phyloP scores from a whole-genome alignment of 2,113 vertebrate species.

The Piaya cayana region DNA sequence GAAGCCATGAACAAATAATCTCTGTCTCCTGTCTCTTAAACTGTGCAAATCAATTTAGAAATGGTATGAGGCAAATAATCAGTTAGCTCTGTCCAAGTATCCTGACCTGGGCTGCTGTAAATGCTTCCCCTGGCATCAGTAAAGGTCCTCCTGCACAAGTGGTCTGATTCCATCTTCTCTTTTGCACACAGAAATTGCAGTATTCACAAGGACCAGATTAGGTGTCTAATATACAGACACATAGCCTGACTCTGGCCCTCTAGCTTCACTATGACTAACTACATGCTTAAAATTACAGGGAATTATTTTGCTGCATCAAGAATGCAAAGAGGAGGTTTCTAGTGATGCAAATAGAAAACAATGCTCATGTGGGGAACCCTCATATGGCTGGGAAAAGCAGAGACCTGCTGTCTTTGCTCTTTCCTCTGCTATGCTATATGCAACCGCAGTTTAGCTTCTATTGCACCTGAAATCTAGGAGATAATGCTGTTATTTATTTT shows the following conservation, averaged over 20 bases:
- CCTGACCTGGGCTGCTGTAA: neutral
- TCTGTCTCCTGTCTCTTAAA: neutral
- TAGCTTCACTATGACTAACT: neutral
- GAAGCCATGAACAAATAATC: neutral
- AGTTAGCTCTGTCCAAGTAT: neutral
- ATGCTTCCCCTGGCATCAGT: neutral
- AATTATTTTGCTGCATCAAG: neutral
- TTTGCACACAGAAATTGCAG: rapidly evolving
- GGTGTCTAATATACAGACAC: rapidly evolving
- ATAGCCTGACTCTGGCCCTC: too few relatives aligned
- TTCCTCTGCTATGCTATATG: rapidly evolving
- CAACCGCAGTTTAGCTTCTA: neutral
- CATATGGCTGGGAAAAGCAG: rapidly evolving
- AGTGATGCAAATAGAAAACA: neutral
- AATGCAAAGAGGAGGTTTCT: neutral
- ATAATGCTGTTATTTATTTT: neutral
- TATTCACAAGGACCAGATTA: neutral
- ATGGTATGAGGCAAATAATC: neutral
- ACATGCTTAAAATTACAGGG: rapidly evolving
- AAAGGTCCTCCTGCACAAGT: neutral
- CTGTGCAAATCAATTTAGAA: neutral
- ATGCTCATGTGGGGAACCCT: rapidly evolving
- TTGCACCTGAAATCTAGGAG: neutral
- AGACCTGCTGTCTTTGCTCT: neutral
- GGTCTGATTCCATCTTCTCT: rapidly evolving